Conservation (phyloP, 2,888 invertebrate genomes). For the Eupeodes latifasciatus region DNA sequence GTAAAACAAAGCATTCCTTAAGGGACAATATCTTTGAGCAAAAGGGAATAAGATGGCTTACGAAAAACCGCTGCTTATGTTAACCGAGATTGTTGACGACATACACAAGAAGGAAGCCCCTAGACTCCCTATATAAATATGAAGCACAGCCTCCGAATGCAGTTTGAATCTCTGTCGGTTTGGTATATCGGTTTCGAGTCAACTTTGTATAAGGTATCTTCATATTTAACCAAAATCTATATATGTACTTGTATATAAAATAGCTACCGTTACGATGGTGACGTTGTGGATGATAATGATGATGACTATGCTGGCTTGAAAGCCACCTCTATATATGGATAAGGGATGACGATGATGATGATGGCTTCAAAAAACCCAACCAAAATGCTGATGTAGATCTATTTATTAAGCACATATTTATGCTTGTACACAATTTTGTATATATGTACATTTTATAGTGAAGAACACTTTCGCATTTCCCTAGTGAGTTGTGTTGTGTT, state of each 20-base stretch:
- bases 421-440: slow-evolving; percentile 63
- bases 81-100: slow-evolving; percentile 54
- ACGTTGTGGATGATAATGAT: slow-evolving; percentile 33
- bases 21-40: slow-evolving; percentile 28
- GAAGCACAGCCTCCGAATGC: slow-evolving; percentile 33
- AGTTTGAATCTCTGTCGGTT: slow-evolving; percentile 38
- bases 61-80: slow-evolving; percentile 58
- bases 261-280: not conserved
- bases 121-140: slow-evolving; percentile 17
- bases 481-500: not conserved
- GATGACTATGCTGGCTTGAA: slow-evolving; percentile 7
- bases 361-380: slow-evolving; percentile 66
- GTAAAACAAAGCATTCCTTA: slow-evolving; percentile 61
- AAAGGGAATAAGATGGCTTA: slow-evolving; percentile 40
- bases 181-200: slow-evolving; percentile 24
- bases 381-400: slow-evolving; percentile 70
- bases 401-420: slow-evolving; percentile 69
- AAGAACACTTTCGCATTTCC: slow-evolving; percentile 58
- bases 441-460: slow-evolving; percentile 34
- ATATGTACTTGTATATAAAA: not conserved
- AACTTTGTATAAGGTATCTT: slow-evolving; percentile 14
- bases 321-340: not conserved
- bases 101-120: slow-evolving; percentile 30
- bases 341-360: slow-evolving; percentile 26
- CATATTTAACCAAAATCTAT: not conserved